Percentiles rank a stretch among this genome's conserved stretches.
Evolutionary conservation across 2,113 vertebrate species (phyloP).

Genomic region (Xiphorhynchus elegans): DNA sequence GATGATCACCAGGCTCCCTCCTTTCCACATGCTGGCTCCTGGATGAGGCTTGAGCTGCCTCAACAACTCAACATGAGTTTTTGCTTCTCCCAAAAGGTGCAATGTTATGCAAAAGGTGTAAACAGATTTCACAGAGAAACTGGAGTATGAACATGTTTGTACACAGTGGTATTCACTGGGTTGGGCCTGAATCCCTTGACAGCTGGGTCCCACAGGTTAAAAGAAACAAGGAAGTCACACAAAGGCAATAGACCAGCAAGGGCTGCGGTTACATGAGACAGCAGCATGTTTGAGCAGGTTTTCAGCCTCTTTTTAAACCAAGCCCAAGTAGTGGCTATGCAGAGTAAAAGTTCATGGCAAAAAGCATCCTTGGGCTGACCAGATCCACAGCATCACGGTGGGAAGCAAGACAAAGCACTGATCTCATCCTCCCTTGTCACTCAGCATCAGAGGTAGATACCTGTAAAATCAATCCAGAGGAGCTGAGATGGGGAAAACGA

Average conservation of each 20-base stretch:
- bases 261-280: neutral
- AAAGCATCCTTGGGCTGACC: neutral
- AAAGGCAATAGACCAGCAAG: neutral
- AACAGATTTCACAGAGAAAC: neutral
- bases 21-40: neutral
- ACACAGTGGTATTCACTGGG: neutral
- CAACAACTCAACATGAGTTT: neutral
- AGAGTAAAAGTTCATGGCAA: neutral
- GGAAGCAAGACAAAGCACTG: neutral
- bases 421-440: neutral
- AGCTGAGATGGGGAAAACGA: neutral
- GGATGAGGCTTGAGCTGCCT: neutral
- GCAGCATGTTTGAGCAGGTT: neutral
- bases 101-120: neutral
- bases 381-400: rapidly evolving
- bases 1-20: neutral
- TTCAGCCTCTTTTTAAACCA: neutral
- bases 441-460: neutral
- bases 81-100: neutral
- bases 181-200: neutral
- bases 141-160: neutral
- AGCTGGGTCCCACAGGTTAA: neutral
- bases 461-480: neutral
- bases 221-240: neutral
- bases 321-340: neutral